Base-by-base conservation (phyloP, 2,113 vertebrate genomes). In the Ageneiosus marmoratus region DNA sequence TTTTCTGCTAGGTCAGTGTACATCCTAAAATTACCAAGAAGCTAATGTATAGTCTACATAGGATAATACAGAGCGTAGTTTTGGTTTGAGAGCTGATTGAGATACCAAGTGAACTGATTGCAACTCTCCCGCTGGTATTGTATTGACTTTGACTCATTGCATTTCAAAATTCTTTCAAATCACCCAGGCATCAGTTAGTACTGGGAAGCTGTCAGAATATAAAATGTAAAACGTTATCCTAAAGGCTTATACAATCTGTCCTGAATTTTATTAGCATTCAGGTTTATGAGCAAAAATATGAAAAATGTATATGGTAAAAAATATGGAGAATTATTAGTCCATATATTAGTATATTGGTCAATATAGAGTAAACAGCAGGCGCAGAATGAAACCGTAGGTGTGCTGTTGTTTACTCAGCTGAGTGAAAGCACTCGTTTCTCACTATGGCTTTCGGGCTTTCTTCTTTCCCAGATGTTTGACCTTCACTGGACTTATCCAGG, bases 351-450 rank as follows among this genome's bases (percentile, higher is more conserved):
- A 37, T 67, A n/a, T 37, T 37, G 56, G n/a, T 22, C 29, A 77
- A 95, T 95, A 94, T 94, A 94, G 93, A 93, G 95, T 94, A 97
- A 97, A 97, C 95, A 96, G 92, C 92, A 83, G 91, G 95, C 97
- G 96, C 96, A 96, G 93, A 97, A 97, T 96, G 93, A 96, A 94
- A 94, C 94, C 95, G 93, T 96, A 98, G 96, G 96, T 98, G 95
- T 93, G 95, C 93, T 88, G 87, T 88, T 97, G 96, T 96, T 97
- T 96, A 96, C 92, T 95, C 96, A 98, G 96, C 96, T 97, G 96
- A 88, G 91, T 92, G 94, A 94, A 92, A 94, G 93, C 63, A 77
- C 37, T 70, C 29, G 2, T 37, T 44, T 20, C 48, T 62, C 24
- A 29, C 51, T 24, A 69, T 78, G 20, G 8, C 12, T 65, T 29